A percentile compares a stretch with the other conserved stretches of the same genome.
phyloP scores from a whole-genome alignment of 2,797 vertebrate species.

The Sebastes matsubarae region DNA sequence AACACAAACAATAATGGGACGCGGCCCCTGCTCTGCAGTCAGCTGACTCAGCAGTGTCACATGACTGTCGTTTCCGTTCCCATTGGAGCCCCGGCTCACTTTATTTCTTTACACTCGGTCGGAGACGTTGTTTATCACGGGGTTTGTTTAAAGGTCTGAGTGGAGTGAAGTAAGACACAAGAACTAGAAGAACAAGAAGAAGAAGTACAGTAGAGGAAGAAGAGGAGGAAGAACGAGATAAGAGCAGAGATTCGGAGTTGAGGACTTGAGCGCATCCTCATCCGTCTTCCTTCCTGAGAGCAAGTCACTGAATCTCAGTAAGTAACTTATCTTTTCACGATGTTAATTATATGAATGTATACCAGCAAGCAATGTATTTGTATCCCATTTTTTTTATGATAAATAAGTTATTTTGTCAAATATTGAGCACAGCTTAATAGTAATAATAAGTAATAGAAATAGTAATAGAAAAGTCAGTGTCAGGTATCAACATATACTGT shows the following conservation, averaged over 20 bases:
- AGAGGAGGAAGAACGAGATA: not conserved
- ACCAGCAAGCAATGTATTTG: not conserved
- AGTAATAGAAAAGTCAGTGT: not conserved
- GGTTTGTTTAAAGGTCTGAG: fast-evolving
- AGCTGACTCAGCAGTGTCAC: constrained; percentile 84
- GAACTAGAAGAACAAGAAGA: not conserved
- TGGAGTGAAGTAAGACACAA: fast-evolving
- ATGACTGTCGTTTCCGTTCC: constrained; percentile 85
- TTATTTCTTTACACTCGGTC: no score
- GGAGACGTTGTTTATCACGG: fast-evolving
- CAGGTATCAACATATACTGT: not conserved
- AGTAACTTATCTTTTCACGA: constrained; percentile 1
- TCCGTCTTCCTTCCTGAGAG: not conserved
- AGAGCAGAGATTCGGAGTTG: not conserved
- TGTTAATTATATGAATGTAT: not conserved
- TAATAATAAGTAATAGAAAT: not conserved
- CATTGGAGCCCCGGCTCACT: no score
- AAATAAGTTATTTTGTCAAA: not conserved
- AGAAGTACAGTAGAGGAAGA: not conserved
- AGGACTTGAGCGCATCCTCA: not conserved
- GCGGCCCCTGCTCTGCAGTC: constrained; percentile 42
- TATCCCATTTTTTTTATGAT: not conserved
- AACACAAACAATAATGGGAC: not conserved
- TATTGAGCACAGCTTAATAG: not conserved
- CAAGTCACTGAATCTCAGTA: not conserved